Conservation (phyloP, 1,140 invertebrate species). For the Tenebrio molitor region DNA sequence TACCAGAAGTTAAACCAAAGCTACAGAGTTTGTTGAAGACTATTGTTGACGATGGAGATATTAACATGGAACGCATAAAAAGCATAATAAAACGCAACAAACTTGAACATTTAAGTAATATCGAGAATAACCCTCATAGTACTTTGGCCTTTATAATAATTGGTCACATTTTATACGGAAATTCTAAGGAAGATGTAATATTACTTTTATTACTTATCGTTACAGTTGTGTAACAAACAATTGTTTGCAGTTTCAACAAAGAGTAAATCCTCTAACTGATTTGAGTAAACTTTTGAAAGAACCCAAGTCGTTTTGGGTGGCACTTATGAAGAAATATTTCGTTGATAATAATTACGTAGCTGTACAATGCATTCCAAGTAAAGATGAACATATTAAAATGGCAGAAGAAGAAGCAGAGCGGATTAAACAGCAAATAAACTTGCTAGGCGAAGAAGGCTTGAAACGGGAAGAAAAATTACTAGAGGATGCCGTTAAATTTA, state of each 20-base stretch:
- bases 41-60: constrained; percentile 68
- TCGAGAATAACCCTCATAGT: constrained; percentile 85
- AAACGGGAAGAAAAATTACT: constrained; percentile 74
- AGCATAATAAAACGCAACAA: constrained; percentile 81
- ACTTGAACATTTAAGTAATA: constrained; percentile 77
- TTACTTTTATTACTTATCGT: constrained; percentile 53
- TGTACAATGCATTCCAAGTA: constrained; percentile 72
- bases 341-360: constrained; percentile 71
- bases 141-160: constrained; percentile 82
- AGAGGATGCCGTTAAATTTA: constrained; percentile 78
- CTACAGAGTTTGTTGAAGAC: constrained; percentile 72
- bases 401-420: constrained; percentile 77
- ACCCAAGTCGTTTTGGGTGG: constrained; percentile 78
- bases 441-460: constrained; percentile 79
- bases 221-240: constrained; percentile 18
- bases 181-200: constrained; percentile 79
- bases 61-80: constrained; percentile 83
- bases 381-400: constrained; percentile 70
- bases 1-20: constrained; percentile 74
- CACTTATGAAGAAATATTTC: constrained; percentile 80
- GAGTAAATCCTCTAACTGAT: constrained; percentile 79
- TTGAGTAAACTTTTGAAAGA: constrained; percentile 76
- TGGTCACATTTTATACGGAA: constrained; percentile 86
- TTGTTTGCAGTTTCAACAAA: constrained; percentile 75
- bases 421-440: constrained; percentile 74